phyloP scores from a whole-genome alignment of 2,797 vertebrate species.

The Sandelia bainsii region DNA sequence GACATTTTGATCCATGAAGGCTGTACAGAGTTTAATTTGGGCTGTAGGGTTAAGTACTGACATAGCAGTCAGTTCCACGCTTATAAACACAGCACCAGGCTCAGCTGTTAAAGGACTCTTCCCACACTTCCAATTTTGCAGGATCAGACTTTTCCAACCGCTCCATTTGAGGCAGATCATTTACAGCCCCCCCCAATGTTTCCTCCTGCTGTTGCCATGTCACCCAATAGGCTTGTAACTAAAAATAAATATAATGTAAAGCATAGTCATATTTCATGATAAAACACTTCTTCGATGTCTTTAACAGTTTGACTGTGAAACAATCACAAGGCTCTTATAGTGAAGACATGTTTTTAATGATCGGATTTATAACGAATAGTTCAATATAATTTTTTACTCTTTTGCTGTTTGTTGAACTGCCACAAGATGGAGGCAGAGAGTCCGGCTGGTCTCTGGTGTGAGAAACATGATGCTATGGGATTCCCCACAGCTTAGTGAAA shows the following conservation, averaged over 20 bases:
- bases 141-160: conserved; percentile 2
- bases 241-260: background rate
- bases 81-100: conserved; percentile 4
- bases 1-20: no score
- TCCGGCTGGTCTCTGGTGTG: background rate
- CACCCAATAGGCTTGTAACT: background rate
- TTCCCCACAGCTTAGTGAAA: background rate
- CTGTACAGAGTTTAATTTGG: no score
- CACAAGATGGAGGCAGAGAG: conserved; percentile 38
- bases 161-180: conserved; percentile 31
- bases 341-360: no score
- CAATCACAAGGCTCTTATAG: no score
- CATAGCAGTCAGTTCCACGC: no score
- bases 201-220: conserved; percentile 11
- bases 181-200: conserved; percentile 13
- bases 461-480: background rate
- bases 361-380: no score
- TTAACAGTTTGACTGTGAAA: no score
- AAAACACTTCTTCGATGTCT: no score
- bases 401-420: background rate
- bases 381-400: no score
- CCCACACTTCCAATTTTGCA: conserved; percentile 5
- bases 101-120: background rate
- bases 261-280: no score
- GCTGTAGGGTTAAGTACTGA: no score